A percentile compares a stretch with the other conserved stretches of the same genome.
phyloP scores from a whole-genome alignment of 1,140 invertebrate genomes.

The Amphibalanus amphitrite region DNA sequence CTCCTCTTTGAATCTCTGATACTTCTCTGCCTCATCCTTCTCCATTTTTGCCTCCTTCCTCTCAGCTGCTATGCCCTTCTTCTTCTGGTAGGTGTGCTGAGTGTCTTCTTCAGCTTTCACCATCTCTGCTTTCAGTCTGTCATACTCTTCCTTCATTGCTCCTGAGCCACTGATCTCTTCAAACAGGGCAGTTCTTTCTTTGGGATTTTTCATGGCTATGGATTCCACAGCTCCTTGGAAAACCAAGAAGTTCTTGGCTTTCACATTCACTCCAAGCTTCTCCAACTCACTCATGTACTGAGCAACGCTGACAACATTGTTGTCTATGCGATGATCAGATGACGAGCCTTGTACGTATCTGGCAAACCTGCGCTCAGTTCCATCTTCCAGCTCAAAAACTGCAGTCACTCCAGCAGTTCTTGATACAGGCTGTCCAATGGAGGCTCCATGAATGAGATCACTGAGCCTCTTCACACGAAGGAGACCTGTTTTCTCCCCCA shows the following conservation, averaged over 20 bases:
- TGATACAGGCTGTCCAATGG: slow-evolving; percentile 78
- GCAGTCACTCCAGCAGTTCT: slow-evolving; percentile 79
- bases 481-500: slow-evolving; percentile 93
- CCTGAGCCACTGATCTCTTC: slow-evolving; percentile 95
- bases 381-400: slow-evolving; percentile 69
- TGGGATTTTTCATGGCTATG: slow-evolving; percentile 99
- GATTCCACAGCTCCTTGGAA: slow-evolving; percentile 99
- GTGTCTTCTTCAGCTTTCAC: slow-evolving; percentile 94
- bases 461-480: slow-evolving; percentile 85
- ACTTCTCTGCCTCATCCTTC: slow-evolving; percentile 97
- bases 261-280: slow-evolving; percentile 92
- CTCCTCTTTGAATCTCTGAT: slow-evolving; percentile 83
- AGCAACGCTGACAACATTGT: slow-evolving; percentile 57
- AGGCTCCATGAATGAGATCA: slow-evolving; percentile 96
- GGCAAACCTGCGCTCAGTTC: slow-evolving; percentile 71
- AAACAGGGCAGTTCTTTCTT: slow-evolving; percentile 90
- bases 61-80: slow-evolving; percentile 94
- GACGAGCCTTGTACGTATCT: slow-evolving; percentile 78
- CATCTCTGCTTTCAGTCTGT: slow-evolving; percentile 79
- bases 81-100: slow-evolving; percentile 95
- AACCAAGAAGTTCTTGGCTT: slow-evolving; percentile 98
- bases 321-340: slow-evolving; percentile 90
- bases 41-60: slow-evolving; percentile 94
- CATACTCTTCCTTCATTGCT: slow-evolving; percentile 89
- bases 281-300: slow-evolving; percentile 79